Conservation (phyloP, 2,888 invertebrate genomes). For the Nezara viridula region DNA sequence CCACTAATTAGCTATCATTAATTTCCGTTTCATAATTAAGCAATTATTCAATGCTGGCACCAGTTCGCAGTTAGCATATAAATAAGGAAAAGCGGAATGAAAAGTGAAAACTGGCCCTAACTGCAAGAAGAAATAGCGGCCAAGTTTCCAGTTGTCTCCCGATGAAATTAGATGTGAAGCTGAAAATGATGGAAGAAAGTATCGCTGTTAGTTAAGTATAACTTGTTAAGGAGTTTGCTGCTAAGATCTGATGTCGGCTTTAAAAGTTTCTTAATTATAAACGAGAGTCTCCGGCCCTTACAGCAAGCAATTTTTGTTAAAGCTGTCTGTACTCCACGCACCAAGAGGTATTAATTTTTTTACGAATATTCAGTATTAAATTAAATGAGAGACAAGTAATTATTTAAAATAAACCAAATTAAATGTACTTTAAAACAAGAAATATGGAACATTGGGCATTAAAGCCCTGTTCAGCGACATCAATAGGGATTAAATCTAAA, state of each 20-base stretch:
- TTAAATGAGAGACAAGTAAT: too few species aligned
- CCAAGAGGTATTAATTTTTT: neutral
- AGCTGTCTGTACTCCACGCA: neutral
- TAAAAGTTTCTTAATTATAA: constrained; percentile 47
- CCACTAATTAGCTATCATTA: constrained; percentile 19
- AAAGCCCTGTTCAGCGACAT: too few species aligned
- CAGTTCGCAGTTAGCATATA: constrained; percentile 26
- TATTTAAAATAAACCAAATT: too few species aligned
- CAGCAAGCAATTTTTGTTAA: neutral
- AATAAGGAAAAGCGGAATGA: constrained; percentile 33
- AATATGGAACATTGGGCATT: too few species aligned
- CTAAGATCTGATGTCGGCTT: constrained; percentile 47
- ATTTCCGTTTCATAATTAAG: constrained; percentile 45
- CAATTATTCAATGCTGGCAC: constrained; percentile 27
- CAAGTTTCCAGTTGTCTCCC: constrained; percentile 39
- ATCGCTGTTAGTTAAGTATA: constrained; percentile 44
- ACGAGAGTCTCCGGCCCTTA: neutral
- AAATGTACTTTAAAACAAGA: too few species aligned
- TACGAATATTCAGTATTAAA: neutral
- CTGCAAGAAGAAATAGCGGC: neutral
- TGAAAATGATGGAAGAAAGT: constrained; percentile 48
- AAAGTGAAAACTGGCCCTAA: constrained; percentile 23
- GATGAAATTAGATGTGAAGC: constrained; percentile 44
- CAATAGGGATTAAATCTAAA: too few species aligned
- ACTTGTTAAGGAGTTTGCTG: constrained; percentile 42